A percentile compares a stretch with the other conserved stretches of the same genome.
phyloP scores from a whole-genome alignment of 2,113 vertebrate species.

The Thamnophis sirtalis region DNA sequence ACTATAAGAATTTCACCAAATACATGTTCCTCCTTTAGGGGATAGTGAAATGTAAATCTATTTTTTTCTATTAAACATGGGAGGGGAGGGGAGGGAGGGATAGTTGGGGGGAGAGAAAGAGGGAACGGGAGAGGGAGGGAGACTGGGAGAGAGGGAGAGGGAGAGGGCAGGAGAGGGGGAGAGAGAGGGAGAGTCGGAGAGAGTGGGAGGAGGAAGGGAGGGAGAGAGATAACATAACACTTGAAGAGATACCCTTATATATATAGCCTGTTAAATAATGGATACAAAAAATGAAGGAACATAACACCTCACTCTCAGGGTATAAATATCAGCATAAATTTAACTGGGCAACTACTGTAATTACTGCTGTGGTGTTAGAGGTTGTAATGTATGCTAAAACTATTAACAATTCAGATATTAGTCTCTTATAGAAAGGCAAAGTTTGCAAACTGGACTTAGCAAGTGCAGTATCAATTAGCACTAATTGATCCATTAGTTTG shows the following conservation, averaged over 20 bases:
- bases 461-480: not conserved
- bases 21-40: not conserved
- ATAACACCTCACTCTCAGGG: not conserved
- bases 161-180: no score
- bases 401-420: not conserved
- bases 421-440: not conserved
- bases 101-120: no score
- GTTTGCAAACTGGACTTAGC: not conserved
- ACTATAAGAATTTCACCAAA: not conserved
- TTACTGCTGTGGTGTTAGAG: not conserved
- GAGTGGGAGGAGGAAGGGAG: not conserved
- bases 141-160: no score
- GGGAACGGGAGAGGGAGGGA: no score
- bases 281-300: not conserved
- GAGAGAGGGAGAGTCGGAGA: no score
- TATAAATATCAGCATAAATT: rapidly evolving
- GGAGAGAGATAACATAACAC: not conserved
- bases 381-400: not conserved
- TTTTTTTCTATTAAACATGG: not conserved
- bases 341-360: not conserved
- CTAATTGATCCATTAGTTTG: not conserved
- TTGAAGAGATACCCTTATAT: not conserved
- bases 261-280: not conserved
- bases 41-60: not conserved
- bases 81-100: no score